Base-by-base conservation (phyloP, 2,113 vertebrate genomes). In the Chrysemys picta region DNA sequence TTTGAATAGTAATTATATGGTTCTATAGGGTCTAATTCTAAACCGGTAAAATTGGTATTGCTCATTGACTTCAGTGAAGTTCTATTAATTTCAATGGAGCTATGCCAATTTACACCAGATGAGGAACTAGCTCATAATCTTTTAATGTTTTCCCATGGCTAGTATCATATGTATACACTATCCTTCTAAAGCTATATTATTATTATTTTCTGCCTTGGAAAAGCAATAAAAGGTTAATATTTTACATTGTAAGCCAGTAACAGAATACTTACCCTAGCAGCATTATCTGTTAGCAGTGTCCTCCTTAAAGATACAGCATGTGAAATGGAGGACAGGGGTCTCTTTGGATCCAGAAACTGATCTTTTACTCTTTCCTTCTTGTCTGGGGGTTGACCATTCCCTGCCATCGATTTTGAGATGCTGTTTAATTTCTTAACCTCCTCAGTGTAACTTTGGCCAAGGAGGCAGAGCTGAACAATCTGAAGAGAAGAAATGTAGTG, bases 281-380 rank as follows among this genome's bases (percentile, higher is more conserved):
- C 25, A 2, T 14, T 10, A 1, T 0, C 0, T 1, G 8, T 49
- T 0, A 3, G 3, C 25, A 0, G 4, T 0, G 1, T 6, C 25
- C 27, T 86, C 79, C 38, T 50, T 3, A 21, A 13, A 2, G 22
- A 3, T 0, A 5, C 19, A 4, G 4, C 82, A 8, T 2, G 21
- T 0, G 5, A 47, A 31, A 35, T 24, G 45, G 53, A 38, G 13
- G 52, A n/a, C 25, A 47, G 59, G 22, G 52, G 29, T 16, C 3
- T 8, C 27, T 54, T 78, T 4, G 10, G 24, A 57, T 38, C 24
- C 78, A 47, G 47, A 76, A 75, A 21, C 65, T 0, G 0, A 4
- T 8, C 69, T 2, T 21, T n/a, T 25, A n/a, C 35, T 16, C 9
- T 49, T 47, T 65, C 19, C 21, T 27, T 45, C 5, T 21, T 17